These are phyloP conservation scores for Eurois occulta DNA, from an alignment of 2,888 invertebrate genomes.

Conservation along the genomic window DNA sequence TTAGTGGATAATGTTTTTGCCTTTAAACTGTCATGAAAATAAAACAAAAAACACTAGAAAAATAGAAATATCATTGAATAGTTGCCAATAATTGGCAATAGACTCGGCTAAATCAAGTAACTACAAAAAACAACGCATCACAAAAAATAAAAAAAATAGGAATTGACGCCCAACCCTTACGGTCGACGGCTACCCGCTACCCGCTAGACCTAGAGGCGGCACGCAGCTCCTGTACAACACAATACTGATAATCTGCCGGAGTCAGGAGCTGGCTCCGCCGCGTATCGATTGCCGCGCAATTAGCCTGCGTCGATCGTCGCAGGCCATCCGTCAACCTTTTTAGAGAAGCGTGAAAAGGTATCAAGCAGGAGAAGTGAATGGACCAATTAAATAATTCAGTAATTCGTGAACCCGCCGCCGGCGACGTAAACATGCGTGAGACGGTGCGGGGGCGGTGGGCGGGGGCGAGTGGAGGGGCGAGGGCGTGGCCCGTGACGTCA, in stretches of 20 bases:
- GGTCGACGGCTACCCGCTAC: neutral
- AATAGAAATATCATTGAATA: neutral
- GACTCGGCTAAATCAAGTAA: neutral
- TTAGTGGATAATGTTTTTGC: neutral
- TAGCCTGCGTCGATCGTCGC: conserved; percentile 81
- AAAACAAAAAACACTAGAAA: too few relatives aligned
- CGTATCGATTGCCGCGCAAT: conserved; percentile 79
- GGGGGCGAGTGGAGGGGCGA: conserved; percentile 81
- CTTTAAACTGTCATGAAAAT: neutral
- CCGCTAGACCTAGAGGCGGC: neutral
- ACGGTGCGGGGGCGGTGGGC: conserved; percentile 75
- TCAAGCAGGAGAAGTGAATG: conserved; percentile 88
- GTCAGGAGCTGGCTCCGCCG: conserved; percentile 36
- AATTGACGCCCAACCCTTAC: neutral
- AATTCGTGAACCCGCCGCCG: conserved; percentile 88
- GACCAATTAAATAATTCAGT: conserved; percentile 90
- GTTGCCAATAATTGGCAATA: neutral
- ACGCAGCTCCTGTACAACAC: conserved; percentile 8
- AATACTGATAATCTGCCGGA: conserved; percentile 6
- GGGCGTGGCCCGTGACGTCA: conserved; percentile 89
- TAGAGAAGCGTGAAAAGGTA: conserved; percentile 87
- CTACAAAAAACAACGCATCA: neutral
- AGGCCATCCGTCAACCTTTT: conserved; percentile 85
- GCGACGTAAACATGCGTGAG: conserved; percentile 90
- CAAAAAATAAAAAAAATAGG: neutral